These are phyloP conservation scores for Drosophila kurseongensis DNA, from an alignment of 1,140 invertebrate genomes.

Conservation along the genomic window DNA sequence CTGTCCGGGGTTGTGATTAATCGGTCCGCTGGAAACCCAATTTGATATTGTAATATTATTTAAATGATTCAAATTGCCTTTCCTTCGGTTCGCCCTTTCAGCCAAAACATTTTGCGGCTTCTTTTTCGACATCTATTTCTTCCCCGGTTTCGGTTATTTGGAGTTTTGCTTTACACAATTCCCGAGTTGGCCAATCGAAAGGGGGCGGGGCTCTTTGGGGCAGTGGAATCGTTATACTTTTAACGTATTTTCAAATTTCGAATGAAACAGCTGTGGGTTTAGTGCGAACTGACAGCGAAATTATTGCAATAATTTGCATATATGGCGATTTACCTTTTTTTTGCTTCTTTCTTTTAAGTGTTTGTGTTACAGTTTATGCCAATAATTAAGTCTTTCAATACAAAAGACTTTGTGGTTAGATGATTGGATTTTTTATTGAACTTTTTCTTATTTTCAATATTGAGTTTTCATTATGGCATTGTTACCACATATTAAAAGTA, in stretches of 20 bases:
- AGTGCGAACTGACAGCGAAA: constrained; percentile 27
- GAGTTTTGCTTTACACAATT: constrained; percentile 38
- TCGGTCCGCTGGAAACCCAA: constrained; percentile 53
- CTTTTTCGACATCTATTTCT: constrained; percentile 6
- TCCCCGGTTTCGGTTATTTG: constrained; percentile 7
- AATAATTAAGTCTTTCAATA: not conserved
- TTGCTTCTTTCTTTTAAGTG: constrained; percentile 12
- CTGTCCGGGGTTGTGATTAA: constrained; percentile 54
- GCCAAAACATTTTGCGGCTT: constrained; percentile 22
- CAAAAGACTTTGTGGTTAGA: no score
- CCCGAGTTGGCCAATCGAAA: constrained; percentile 21
- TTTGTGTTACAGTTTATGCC: not conserved
- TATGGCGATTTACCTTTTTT: not conserved
- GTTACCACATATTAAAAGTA: no score
- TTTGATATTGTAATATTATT: constrained; percentile 62
- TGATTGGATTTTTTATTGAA: not conserved
- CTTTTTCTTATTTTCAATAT: no score
- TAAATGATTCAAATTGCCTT: constrained; percentile 49
- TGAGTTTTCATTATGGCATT: no score
- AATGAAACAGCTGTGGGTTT: not conserved
- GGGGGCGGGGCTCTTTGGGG: constrained; percentile 7
- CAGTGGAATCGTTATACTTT: constrained; percentile 23
- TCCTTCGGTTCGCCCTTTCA: constrained; percentile 35
- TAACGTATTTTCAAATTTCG: constrained; percentile 13
- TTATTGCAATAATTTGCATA: constrained; percentile 35